Percentiles rank a stretch among this genome's conserved stretches.
phyloP scores from a whole-genome alignment of 2,797 vertebrate genomes.

The Tolypeutes matacus region DNA sequence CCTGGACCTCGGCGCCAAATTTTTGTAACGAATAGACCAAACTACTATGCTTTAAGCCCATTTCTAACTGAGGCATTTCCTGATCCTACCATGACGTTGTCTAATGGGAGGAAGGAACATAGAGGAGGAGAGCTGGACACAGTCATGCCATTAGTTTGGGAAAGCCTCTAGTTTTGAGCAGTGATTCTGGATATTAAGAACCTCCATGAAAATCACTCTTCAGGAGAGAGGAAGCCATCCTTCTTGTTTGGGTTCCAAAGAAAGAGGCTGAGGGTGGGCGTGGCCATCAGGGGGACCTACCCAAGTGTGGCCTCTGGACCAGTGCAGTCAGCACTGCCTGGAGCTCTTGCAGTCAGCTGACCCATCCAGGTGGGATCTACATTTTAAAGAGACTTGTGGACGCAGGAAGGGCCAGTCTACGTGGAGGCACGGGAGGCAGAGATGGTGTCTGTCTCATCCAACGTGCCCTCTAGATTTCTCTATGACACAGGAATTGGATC shows the following conservation, averaged over 20 bases:
- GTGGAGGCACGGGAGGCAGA: background rate
- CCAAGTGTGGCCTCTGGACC: background rate
- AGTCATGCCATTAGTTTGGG: background rate
- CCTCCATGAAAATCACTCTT: background rate
- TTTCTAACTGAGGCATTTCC: background rate
- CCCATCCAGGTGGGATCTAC: background rate
- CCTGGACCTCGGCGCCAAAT: background rate
- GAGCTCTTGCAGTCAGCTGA: background rate
- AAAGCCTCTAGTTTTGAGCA: background rate
- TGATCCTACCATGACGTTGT: background rate
- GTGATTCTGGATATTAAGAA: background rate
- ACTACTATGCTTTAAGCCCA: background rate
- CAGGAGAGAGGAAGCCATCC: background rate
- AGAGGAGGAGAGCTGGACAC: background rate
- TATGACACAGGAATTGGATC: background rate
- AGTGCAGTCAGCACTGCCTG: background rate
- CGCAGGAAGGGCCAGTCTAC: background rate
- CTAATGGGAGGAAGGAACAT: background rate
- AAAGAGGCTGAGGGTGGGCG: background rate
- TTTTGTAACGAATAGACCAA: background rate
- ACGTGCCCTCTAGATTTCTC: background rate
- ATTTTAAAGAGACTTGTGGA: background rate
- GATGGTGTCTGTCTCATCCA: background rate
- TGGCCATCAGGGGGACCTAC: background rate
- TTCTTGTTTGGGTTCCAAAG: background rate